phyloP scores from a whole-genome alignment of 2,113 vertebrate genomes.

The Diphyllodes magnificus region DNA sequence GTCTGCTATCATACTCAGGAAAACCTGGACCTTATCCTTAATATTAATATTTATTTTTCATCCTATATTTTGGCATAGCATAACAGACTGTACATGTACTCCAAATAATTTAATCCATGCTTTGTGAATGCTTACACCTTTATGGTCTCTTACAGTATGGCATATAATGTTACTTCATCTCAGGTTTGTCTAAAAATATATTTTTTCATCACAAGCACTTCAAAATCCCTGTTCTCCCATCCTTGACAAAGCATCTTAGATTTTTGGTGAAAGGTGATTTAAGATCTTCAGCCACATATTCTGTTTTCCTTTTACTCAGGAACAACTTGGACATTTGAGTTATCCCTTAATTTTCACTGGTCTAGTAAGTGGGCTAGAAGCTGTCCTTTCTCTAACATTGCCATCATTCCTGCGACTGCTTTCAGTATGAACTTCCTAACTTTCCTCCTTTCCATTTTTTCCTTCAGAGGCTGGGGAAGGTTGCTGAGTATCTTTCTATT shows the following conservation, averaged over 20 bases:
- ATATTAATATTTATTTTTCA: neutral
- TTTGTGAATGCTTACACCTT: neutral
- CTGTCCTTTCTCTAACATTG: neutral
- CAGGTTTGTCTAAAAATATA: neutral
- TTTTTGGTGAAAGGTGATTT: neutral
- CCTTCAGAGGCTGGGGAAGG: neutral
- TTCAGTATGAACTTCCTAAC: neutral
- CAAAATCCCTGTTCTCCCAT: neutral
- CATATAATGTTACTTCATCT: neutral
- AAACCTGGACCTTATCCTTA: neutral
- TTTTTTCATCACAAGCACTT: neutral
- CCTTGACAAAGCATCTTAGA: neutral
- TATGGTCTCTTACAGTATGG: neutral
- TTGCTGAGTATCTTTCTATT: neutral
- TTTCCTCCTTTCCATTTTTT: neutral
- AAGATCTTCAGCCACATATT: neutral
- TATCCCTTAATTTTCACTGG: neutral
- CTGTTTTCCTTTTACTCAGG: neutral
- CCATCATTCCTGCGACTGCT: neutral
- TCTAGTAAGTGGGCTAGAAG: neutral
- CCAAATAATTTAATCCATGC: neutral
- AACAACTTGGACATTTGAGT: neutral
- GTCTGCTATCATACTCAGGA: neutral
- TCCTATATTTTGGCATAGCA: neutral
- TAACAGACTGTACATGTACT: neutral